phyloP scores from a whole-genome alignment of 2,113 vertebrate species.

The Burhinus bistriatus region DNA sequence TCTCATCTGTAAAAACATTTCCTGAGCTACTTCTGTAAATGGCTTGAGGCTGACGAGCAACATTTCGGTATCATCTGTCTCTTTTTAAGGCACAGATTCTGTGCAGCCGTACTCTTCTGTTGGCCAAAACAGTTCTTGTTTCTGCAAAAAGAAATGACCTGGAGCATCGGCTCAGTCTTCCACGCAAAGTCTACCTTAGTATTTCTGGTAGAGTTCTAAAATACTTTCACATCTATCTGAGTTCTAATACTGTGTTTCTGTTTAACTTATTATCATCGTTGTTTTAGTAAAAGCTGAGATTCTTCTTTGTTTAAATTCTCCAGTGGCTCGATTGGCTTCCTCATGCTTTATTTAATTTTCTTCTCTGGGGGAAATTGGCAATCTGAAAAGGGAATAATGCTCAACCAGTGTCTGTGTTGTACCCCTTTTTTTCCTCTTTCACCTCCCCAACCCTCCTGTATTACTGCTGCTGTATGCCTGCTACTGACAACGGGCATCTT shows the following conservation, averaged over 20 bases:
- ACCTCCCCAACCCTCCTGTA: not conserved
- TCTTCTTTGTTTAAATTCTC: not conserved
- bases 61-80: conserved; percentile 27
- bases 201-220: not conserved
- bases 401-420: not conserved
- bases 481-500: not conserved
- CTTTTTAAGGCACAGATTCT: not conserved
- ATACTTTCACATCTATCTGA: not conserved
- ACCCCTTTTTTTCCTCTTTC: not conserved
- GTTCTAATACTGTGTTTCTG: not conserved
- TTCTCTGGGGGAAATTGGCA: not conserved
- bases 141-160: not conserved
- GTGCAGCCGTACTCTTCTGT: not conserved
- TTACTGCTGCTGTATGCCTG: not conserved
- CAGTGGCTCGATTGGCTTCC: not conserved
- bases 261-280: not conserved
- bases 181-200: not conserved
- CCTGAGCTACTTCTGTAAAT: conserved; percentile 38
- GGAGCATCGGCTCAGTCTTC: not conserved
- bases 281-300: not conserved
- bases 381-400: not conserved
- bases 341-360: not conserved
- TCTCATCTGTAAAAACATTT: conserved; percentile 52
- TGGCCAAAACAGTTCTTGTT: not conserved
- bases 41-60: conserved; percentile 14